Conservation (phyloP, 2,888 invertebrate genomes). For the Macroteleia sp. region DNA sequence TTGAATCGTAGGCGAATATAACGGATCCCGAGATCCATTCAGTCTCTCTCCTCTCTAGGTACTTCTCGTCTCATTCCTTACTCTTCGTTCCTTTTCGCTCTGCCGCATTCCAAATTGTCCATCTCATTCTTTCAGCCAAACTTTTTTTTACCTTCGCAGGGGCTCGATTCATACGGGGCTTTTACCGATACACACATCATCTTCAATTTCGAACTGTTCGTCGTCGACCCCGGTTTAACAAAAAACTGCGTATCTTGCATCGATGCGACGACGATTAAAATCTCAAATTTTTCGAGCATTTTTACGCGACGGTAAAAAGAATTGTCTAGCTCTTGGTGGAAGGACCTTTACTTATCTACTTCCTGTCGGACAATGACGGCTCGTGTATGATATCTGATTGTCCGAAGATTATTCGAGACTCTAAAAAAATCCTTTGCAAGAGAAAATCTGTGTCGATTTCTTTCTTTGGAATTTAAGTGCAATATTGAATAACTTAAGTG, state of each 20-base stretch:
- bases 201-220: constrained; percentile 43
- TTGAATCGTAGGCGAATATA: constrained; percentile 84
- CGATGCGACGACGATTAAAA: constrained; percentile 67
- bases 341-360: constrained; percentile 64
- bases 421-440: constrained; percentile 2
- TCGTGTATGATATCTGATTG: constrained; percentile 44
- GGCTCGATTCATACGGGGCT: constrained; percentile 42
- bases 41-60: constrained; percentile 40
- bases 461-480: background rate
- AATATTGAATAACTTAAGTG: background rate
- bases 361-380: constrained; percentile 65
- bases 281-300: constrained; percentile 65
- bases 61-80: constrained; percentile 63
- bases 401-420: constrained; percentile 36
- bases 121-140: constrained; percentile 21
- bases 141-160: constrained; percentile 54
- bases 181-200: constrained; percentile 62
- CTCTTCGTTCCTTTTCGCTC: constrained; percentile 53
- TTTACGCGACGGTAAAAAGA: constrained; percentile 44
- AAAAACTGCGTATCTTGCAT: constrained; percentile 44
- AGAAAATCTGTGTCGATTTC: constrained; percentile 30
- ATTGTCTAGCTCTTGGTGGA: constrained; percentile 63
- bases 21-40: constrained; percentile 79
- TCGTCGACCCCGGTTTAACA: constrained; percentile 18
- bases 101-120: constrained; percentile 29